These are phyloP conservation scores for Naso thynnoides DNA, from an alignment of 2,797 vertebrate genomes.

Conservation along the genomic window DNA sequence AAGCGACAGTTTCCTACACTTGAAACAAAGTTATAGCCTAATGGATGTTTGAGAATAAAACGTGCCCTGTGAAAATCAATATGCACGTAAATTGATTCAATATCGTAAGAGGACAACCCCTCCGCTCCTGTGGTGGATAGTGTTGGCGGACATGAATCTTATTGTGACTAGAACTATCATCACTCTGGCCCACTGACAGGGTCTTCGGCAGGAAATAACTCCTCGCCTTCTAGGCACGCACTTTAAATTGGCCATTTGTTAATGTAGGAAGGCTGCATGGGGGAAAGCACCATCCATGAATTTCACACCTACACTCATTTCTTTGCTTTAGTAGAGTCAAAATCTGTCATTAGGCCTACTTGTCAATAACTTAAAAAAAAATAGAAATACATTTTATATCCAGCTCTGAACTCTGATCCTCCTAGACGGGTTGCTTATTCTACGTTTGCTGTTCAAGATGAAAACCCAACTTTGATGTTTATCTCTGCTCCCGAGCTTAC, in stretches of 20 bases:
- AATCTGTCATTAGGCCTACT: background rate
- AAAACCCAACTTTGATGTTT: slow-evolving; percentile 33
- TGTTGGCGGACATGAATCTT: too few relatives aligned
- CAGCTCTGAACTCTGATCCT: background rate
- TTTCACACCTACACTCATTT: too few relatives aligned
- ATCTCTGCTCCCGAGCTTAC: slow-evolving; percentile 1
- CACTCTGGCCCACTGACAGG: background rate
- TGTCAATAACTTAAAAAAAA: background rate
- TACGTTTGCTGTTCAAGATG: slow-evolving; percentile 32
- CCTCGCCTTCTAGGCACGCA: background rate
- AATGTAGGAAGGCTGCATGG: background rate
- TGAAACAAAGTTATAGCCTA: slow-evolving; percentile 68
- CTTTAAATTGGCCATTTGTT: background rate
- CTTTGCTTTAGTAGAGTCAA: background rate
- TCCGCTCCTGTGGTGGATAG: rapidly evolving
- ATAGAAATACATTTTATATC: background rate
- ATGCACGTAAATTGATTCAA: background rate
- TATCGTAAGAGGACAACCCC: background rate
- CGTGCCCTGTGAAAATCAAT: background rate
- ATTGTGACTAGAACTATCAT: background rate
- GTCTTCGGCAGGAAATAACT: background rate
- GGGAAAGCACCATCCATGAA: background rate
- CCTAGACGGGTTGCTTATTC: slow-evolving; percentile 22
- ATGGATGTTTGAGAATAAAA: slow-evolving; percentile 25
- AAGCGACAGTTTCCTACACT: slow-evolving; percentile 63